phyloP scores from a whole-genome alignment of 2,888 invertebrate species.

The Apodemia duryi region DNA sequence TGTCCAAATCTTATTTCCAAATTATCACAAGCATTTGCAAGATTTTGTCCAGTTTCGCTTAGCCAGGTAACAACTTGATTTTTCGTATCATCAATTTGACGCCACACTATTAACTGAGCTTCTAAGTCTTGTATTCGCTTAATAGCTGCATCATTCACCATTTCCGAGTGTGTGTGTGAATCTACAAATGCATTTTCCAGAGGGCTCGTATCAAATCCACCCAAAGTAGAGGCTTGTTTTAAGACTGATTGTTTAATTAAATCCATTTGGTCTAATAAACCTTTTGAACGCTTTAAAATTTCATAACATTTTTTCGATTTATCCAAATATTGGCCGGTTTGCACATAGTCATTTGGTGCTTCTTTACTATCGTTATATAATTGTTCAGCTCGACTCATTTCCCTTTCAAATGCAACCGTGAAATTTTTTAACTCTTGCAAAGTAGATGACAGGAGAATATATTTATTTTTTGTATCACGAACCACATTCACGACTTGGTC shows the following conservation, averaged over 20 bases:
- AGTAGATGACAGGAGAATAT: conserved; percentile 84
- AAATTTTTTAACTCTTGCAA: conserved; percentile 87
- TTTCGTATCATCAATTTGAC: conserved; percentile 92
- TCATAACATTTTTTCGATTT: conserved; percentile 88
- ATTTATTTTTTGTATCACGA: conserved; percentile 86
- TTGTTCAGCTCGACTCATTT: conserved; percentile 84
- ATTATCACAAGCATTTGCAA: conserved; percentile 87
- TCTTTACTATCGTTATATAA: conserved; percentile 81
- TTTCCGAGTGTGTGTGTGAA: conserved; percentile 84
- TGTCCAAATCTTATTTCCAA: conserved; percentile 90
- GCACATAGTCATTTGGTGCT: conserved; percentile 85
- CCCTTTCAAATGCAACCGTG: conserved; percentile 83
- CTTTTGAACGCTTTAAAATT: conserved; percentile 85
- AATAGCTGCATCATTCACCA: conserved; percentile 84
- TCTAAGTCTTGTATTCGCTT: conserved; percentile 89
- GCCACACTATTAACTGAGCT: conserved; percentile 94
- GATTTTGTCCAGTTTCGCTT: conserved; percentile 86
- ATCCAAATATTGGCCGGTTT: conserved; percentile 85
- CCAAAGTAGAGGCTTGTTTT: conserved; percentile 84
- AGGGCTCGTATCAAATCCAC: conserved; percentile 81
- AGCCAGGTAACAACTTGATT: conserved; percentile 92
- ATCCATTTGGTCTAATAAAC: conserved; percentile 87
- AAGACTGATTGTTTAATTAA: conserved; percentile 85
- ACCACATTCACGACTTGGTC: conserved; percentile 88
- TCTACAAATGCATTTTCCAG: conserved; percentile 80